A percentile compares a stretch with the other conserved stretches of the same genome.
phyloP scores from a whole-genome alignment of 2,797 vertebrate species.

The Euphonia xanthogaster region DNA sequence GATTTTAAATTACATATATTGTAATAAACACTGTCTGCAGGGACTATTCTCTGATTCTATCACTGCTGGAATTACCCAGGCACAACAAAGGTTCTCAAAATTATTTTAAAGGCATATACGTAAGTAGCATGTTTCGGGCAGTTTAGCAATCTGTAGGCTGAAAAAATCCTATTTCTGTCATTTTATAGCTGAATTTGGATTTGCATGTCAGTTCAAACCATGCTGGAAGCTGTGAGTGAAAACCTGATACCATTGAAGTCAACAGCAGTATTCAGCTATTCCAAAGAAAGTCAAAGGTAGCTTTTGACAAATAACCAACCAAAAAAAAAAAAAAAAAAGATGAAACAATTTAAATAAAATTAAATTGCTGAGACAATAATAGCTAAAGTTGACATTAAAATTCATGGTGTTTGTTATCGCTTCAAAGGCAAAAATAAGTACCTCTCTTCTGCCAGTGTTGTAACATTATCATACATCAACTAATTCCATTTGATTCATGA shows the following conservation, averaged over 20 bases:
- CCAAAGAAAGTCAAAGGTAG: not conserved
- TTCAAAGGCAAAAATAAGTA: not conserved
- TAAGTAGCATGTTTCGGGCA: not conserved
- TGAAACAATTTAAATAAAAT: not conserved
- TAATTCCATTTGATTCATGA: constrained; percentile 30
- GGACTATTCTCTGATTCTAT: not conserved
- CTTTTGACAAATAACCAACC: not conserved
- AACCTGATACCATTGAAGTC: not conserved
- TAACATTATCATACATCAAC: not conserved
- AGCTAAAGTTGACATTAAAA: not conserved
- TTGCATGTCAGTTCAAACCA: not conserved
- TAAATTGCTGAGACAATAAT: not conserved
- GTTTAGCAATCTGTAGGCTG: not conserved
- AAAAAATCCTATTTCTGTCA: not conserved
- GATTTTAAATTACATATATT: not conserved
- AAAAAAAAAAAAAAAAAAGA: not conserved
- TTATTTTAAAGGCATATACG: not conserved
- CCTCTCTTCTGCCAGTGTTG: not conserved
- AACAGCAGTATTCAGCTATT: not conserved
- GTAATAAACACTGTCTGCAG: not conserved
- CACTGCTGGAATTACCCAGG: not conserved
- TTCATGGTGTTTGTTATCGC: not conserved
- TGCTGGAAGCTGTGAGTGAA: not conserved
- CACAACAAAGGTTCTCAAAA: not conserved
- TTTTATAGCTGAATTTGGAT: not conserved